These are phyloP conservation scores for Cataglyphis cursor DNA, from an alignment of 2,888 invertebrate genomes.

Conservation along the genomic window DNA sequence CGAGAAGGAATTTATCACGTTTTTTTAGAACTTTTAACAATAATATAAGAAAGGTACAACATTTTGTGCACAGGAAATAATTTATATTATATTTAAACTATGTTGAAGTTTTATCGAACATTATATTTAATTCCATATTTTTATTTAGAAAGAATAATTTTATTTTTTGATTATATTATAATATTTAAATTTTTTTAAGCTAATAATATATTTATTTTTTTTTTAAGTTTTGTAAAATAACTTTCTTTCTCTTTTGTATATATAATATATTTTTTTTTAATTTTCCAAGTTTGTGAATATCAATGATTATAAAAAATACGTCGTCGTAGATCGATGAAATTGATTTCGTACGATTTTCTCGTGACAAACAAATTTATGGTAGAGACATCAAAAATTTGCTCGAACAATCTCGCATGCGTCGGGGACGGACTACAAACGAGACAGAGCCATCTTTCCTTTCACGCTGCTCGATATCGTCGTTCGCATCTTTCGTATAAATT, in stretches of 20 bases:
- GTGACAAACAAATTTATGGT: constrained; percentile 74
- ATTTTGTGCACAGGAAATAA: neutral
- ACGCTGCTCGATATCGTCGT: constrained; percentile 73
- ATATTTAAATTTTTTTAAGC: neutral
- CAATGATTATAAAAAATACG: neutral
- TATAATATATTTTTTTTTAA: neutral
- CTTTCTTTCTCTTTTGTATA: neutral
- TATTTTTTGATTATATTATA: neutral
- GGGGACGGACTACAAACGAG: constrained; percentile 51
- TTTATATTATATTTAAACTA: neutral
- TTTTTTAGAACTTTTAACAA: neutral
- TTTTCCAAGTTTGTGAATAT: constrained; percentile 3
- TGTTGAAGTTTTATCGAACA: neutral
- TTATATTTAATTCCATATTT: neutral
- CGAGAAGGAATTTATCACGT: constrained; percentile 11
- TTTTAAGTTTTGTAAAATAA: neutral
- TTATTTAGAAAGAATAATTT: neutral
- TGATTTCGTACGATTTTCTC: neutral
- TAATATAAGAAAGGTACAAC: neutral
- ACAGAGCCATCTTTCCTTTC: constrained; percentile 67
- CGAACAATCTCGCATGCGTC: constrained; percentile 63
- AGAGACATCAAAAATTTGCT: constrained; percentile 80
- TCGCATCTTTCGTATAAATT: constrained; percentile 84
- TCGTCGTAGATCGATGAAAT: neutral
- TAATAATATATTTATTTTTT: neutral